Evolutionary conservation across 2,113 vertebrate species (phyloP).

Genomic region (Camelus bactrianus): DNA sequence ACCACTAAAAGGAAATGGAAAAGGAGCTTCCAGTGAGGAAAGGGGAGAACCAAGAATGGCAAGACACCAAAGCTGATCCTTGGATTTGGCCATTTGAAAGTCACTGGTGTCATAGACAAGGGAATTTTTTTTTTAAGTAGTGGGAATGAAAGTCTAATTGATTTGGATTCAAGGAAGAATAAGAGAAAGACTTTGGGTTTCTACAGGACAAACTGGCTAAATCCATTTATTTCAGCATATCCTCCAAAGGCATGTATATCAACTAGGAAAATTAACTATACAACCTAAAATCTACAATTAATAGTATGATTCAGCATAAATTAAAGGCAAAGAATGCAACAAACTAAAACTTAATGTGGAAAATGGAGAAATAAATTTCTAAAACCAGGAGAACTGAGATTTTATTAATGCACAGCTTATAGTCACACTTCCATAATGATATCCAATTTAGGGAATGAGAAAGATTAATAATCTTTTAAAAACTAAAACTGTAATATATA

Average conservation of each 20-base stretch:
- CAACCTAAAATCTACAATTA: not conserved
- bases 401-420: not conserved
- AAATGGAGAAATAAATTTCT: not conserved
- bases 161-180: not conserved
- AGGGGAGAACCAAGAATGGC: not conserved
- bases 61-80: not conserved
- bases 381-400: not conserved
- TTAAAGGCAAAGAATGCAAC: not conserved
- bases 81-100: not conserved
- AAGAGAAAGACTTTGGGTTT: not conserved
- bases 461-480: not conserved
- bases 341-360: not conserved
- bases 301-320: not conserved
- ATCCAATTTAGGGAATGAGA: not conserved
- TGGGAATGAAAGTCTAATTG: not conserved
- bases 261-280: not conserved
- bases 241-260: not conserved
- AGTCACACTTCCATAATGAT: not conserved
- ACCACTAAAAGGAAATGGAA: not conserved
- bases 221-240: not conserved
- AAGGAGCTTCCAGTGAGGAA: not conserved
- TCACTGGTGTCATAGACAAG: not conserved
- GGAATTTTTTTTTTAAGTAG: not conserved
- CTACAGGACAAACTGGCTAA: not conserved
- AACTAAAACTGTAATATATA: not conserved